Percentiles rank a stretch among this genome's conserved stretches.
Evolutionary conservation across 1,140 invertebrate genomes (phyloP).

Genomic region (Drosophila carrolli): DNA sequence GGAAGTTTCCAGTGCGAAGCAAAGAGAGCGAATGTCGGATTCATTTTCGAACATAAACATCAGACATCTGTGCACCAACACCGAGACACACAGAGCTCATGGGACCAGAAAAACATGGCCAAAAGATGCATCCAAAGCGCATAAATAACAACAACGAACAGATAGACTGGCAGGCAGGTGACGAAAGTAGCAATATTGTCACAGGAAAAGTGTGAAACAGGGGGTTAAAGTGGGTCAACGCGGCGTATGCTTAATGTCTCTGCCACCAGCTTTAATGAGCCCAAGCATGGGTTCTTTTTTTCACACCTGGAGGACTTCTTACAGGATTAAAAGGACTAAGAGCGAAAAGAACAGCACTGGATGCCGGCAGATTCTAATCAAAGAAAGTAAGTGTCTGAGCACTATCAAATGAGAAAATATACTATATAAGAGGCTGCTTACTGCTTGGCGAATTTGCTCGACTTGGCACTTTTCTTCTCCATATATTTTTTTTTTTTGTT

Average conservation of each 20-base stretch:
- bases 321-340: constrained; percentile 14
- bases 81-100: constrained; percentile 13
- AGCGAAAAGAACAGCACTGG: constrained; percentile 36
- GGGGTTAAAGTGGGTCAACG: constrained; percentile 47
- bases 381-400: constrained; percentile 54
- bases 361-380: constrained; percentile 67
- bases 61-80: constrained; percentile 12
- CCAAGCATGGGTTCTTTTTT: neutral
- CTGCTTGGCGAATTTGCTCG: constrained; percentile 59
- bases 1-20: constrained; percentile 52
- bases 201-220: constrained; percentile 9
- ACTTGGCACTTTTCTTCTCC: constrained; percentile 51
- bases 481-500: constrained; percentile 6
- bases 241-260: constrained; percentile 56
- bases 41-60: constrained; percentile 67
- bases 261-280: constrained; percentile 50
- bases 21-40: constrained; percentile 24
- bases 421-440: constrained; percentile 48
- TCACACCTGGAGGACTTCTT: neutral
- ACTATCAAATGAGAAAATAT: constrained; percentile 50
- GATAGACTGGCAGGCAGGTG: constrained; percentile 17
- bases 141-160: constrained; percentile 35
- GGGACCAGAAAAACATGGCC: constrained; percentile 47
- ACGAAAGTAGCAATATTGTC: constrained; percentile 50
- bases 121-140: constrained; percentile 52